Evolutionary conservation across 2,113 vertebrate genomes (phyloP).

Genomic region (Oreotrochilus melanogaster): DNA sequence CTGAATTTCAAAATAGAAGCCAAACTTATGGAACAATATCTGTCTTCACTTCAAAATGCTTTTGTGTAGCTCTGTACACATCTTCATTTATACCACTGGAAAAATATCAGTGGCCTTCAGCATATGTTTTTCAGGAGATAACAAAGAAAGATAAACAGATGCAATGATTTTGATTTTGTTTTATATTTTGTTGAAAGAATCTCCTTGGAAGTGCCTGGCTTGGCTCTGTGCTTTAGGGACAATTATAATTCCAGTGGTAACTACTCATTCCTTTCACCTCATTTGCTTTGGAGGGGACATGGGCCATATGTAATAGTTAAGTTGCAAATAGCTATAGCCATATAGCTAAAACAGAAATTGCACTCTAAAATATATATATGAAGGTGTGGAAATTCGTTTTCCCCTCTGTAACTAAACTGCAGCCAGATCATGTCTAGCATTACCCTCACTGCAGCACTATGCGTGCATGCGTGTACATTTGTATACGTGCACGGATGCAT

Average conservation of each 20-base stretch:
- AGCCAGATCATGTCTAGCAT: background rate
- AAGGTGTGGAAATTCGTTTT: slow-evolving; percentile 10
- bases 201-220: background rate
- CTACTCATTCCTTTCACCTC: slow-evolving; percentile 1
- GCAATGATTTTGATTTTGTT: background rate
- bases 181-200: background rate
- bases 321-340: background rate
- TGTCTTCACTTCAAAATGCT: background rate
- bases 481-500: background rate
- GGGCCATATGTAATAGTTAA: slow-evolving; percentile 4
- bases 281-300: slow-evolving; percentile 35
- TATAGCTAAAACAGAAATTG: slow-evolving; percentile 32
- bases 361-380: background rate
- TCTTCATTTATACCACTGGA: background rate
- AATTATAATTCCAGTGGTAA: slow-evolving; percentile 30
- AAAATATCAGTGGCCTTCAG: background rate
- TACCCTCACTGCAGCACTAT: background rate
- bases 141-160: background rate
- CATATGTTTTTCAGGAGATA: background rate
- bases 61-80: background rate
- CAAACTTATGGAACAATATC: background rate
- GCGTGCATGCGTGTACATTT: background rate
- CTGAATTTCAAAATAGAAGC: background rate
- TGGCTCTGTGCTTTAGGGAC: background rate
- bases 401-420: background rate